A percentile compares a stretch with the other conserved stretches of the same genome.
phyloP scores from a whole-genome alignment of 1,140 invertebrate species.

The Cherax destructor region DNA sequence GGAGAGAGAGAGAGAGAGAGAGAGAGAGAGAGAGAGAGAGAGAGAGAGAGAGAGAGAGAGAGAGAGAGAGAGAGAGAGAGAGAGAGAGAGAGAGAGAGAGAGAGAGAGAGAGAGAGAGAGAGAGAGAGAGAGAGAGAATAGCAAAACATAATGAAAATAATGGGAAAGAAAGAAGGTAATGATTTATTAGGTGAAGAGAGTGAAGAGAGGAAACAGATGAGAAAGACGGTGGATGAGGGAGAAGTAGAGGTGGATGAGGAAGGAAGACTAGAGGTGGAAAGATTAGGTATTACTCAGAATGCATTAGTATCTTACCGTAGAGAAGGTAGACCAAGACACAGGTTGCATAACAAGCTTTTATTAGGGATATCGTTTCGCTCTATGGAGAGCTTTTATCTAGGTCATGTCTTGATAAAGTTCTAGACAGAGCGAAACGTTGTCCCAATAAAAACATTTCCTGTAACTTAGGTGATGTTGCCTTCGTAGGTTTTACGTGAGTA shows the following conservation, averaged over 20 bases:
- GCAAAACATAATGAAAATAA: background rate
- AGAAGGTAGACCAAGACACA: too few species aligned
- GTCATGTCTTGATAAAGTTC: too few species aligned
- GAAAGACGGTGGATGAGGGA: background rate
- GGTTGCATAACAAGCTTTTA: too few species aligned
- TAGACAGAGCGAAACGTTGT: too few species aligned
- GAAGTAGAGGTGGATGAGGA: background rate
- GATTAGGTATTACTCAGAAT: background rate
- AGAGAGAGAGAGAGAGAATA: slow-evolving; percentile 9
- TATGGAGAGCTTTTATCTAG: too few species aligned
- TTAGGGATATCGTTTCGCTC: too few species aligned
- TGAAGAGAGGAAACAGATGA: background rate
- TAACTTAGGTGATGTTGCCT: too few species aligned
- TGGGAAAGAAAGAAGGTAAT: background rate
- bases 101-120: slow-evolving; percentile 23
- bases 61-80: slow-evolving; percentile 17
- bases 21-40: background rate
- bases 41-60: background rate
- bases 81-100: slow-evolving; percentile 30
- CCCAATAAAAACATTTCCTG: too few species aligned
- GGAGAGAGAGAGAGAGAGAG: background rate
- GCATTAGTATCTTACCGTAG: too few species aligned
- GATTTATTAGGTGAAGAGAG: background rate
- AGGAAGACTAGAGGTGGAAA: background rate
- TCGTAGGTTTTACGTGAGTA: too few species aligned